Percentiles rank a stretch among this genome's conserved stretches.
Evolutionary conservation across 2,113 vertebrate genomes (phyloP).

Genomic region (Lophius piscatorius): DNA sequence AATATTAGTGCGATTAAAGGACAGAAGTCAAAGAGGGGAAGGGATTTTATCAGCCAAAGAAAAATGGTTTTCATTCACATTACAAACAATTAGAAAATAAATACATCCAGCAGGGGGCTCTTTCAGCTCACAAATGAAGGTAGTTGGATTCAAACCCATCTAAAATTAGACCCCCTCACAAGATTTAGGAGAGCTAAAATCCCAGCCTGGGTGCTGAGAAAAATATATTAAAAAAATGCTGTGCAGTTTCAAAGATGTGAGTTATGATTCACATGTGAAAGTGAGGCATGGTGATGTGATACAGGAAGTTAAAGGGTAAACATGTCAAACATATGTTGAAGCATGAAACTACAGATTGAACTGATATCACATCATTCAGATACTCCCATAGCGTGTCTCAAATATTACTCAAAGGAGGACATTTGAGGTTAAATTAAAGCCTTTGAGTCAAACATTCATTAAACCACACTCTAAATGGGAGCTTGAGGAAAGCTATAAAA

Average conservation of each 20-base stretch:
- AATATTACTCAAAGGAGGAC: constrained; percentile 57
- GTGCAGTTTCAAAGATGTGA: constrained; percentile 41
- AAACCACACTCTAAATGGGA: constrained; percentile 28
- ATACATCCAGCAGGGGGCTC: constrained; percentile 73
- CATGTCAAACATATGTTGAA: constrained; percentile 34
- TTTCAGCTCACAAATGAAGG: constrained; percentile 70
- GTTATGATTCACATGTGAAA: constrained; percentile 37
- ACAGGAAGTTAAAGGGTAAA: constrained; percentile 19
- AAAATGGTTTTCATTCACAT: constrained; percentile 31
- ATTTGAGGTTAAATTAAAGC: constrained; percentile 44
- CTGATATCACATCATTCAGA: constrained; percentile 38
- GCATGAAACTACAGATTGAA: constrained; percentile 27
- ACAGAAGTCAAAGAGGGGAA: constrained; percentile 25
- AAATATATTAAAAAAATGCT: constrained; percentile 20
- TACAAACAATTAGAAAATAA: constrained; percentile 19
- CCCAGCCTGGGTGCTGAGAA: constrained; percentile 28
- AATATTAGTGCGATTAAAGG: not conserved
- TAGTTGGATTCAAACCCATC: constrained; percentile 26
- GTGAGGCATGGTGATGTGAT: constrained; percentile 38
- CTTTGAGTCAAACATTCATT: constrained; percentile 51
- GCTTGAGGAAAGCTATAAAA: constrained; percentile 9
- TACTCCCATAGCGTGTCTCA: constrained; percentile 42
- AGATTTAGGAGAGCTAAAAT: constrained; percentile 42
- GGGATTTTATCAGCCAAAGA: constrained; percentile 36
- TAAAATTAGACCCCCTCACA: constrained; percentile 31